Conservation (phyloP, 2,888 invertebrate species). For the Argyresthia goedartella region DNA sequence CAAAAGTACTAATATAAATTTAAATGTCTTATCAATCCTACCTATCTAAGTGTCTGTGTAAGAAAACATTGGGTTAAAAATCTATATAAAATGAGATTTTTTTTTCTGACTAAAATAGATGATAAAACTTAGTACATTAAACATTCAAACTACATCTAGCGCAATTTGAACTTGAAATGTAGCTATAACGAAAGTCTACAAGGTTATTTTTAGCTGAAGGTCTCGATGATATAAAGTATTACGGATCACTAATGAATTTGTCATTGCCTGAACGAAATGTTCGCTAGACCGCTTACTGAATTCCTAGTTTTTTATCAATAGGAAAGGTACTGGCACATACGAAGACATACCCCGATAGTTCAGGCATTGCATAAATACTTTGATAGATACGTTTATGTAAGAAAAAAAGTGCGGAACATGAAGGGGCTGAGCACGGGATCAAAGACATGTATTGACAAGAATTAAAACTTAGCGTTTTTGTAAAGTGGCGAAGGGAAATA, state of each 20-base stretch:
- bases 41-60: background rate
- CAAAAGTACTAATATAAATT: too few species aligned
- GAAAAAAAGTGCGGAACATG: too few species aligned
- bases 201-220: constrained; percentile 59
- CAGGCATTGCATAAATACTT: too few species aligned
- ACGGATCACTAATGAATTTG: constrained; percentile 26
- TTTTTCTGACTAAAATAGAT: too few species aligned
- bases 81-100: background rate
- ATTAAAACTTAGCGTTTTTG: constrained; percentile 2
- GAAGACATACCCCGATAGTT: background rate
- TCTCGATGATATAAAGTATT: constrained; percentile 35
- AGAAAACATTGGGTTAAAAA: background rate
- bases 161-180: background rate
- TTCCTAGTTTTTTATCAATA: background rate
- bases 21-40: too few species aligned
- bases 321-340: background rate
- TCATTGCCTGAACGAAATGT: constrained; percentile 24
- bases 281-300: background rate
- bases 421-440: too few species aligned
- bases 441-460: background rate
- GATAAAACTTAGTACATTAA: too few species aligned
- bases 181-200: background rate
- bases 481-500: too few species aligned
- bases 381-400: too few species aligned
- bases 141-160: too few species aligned